phyloP scores from a whole-genome alignment of 2,113 vertebrate genomes.

The Podarcis raffonei region DNA sequence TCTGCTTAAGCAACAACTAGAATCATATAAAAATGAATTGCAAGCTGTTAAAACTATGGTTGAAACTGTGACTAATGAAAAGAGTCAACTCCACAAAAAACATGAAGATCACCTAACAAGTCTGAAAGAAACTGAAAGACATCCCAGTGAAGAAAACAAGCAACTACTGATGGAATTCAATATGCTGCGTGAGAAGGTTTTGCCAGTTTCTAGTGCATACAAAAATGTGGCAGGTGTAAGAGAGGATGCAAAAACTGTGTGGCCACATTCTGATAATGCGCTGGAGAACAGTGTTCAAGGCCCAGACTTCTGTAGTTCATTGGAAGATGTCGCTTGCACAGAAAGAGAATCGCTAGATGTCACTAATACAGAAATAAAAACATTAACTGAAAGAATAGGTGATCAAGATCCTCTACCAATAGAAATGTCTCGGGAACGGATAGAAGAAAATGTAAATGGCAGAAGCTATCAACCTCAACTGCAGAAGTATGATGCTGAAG shows the following conservation, averaged over 20 bases:
- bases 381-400: constrained; percentile 66
- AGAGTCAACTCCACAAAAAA: constrained; percentile 52
- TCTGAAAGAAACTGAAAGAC: constrained; percentile 62
- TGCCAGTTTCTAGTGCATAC: constrained; percentile 23
- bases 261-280: constrained; percentile 37
- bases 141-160: constrained; percentile 63
- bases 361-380: constrained; percentile 58
- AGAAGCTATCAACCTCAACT: constrained; percentile 63
- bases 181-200: constrained; percentile 25
- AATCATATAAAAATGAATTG: constrained; percentile 35
- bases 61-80: constrained; percentile 53
- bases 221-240: constrained; percentile 34
- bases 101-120: constrained; percentile 46
- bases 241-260: constrained; percentile 4
- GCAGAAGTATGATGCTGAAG: constrained; percentile 61
- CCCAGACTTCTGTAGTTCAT: not conserved
- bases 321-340: constrained; percentile 30
- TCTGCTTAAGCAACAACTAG: constrained; percentile 59
- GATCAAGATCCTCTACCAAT: constrained; percentile 69
- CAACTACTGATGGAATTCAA: constrained; percentile 47
- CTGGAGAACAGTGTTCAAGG: constrained; percentile 54
- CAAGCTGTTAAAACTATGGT: constrained; percentile 42
- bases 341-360: not conserved
- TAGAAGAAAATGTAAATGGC: constrained; percentile 54
- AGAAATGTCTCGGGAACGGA: constrained; percentile 51